Base-by-base conservation (phyloP, 2,113 vertebrate genomes). In the Eclectus roratus region DNA sequence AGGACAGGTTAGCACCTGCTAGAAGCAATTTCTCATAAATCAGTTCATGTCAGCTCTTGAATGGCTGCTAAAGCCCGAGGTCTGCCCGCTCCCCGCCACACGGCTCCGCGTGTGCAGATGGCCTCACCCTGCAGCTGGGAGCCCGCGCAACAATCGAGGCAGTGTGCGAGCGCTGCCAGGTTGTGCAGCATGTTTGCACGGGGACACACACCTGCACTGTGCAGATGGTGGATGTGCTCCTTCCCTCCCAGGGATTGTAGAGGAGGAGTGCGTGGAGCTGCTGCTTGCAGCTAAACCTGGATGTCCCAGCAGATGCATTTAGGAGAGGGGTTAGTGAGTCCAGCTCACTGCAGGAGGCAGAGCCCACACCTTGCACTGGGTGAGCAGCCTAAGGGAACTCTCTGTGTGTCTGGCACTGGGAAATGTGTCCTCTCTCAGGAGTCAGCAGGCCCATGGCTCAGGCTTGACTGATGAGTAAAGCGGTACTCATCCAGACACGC, bases 1-100 rank as follows among this genome's bases (percentile, higher is more conserved):
- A 28, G 97, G 97, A 96, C 98, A 98, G 98, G 98, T 97, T 98
- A 97, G 94, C 98, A 98, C 98, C 98, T 98, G 98, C 97, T 98
- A 88, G 68, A 96, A 97, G 95, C 95, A 91, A 92, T 97, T 97
- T 96, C 96, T 95, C 97, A 97, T 98, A 97, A 97, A 98, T 98
- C 91, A 97, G 87, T 64, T 92, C 19, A 35, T 95, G 97, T 97
- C 97, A 97, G 96, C 88, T 83, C 69, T 50, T 61, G 94, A 89
- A 92, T 25, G 90, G 88, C 95, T 91, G 95, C 80, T 41, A 33
- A 77, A 65, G 91, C 76, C 43, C 2, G 31, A 85, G 88, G 39
- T 31, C 93, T 91, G 91, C 52, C 27, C 0, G 6, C n/a, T 7
- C n/a, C 19, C 16, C 3, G 14, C 70, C 16, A 6, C 24, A 8